These are phyloP conservation scores for Coptodon rendalli DNA, from an alignment of 2,113 vertebrate species.

Conservation along the genomic window DNA sequence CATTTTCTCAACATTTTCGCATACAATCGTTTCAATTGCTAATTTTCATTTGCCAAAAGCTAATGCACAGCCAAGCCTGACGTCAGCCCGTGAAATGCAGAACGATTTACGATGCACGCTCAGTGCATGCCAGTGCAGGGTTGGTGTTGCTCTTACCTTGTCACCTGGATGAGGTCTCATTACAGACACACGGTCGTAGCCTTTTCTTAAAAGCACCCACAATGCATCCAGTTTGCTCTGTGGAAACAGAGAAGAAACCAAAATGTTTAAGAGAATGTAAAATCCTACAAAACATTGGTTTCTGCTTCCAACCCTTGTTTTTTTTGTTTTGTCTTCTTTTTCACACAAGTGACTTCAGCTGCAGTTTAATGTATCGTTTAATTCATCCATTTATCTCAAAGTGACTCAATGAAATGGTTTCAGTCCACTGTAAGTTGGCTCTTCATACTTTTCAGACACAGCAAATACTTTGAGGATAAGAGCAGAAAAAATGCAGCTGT, in stretches of 20 bases:
- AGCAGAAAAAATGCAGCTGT: slow-evolving; percentile 48
- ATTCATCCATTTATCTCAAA: background rate
- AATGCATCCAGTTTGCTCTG: slow-evolving; percentile 93
- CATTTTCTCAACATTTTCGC: slow-evolving; percentile 1
- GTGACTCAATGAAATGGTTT: background rate
- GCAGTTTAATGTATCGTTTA: background rate
- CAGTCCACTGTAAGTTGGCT: background rate
- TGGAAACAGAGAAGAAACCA: slow-evolving; percentile 9
- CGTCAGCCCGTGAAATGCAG: background rate
- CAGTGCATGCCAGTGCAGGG: background rate
- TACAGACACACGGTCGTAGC: slow-evolving; percentile 92
- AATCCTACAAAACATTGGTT: background rate
- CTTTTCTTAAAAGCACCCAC: slow-evolving; percentile 89
- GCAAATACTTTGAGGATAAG: slow-evolving; percentile 37
- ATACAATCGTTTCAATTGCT: background rate
- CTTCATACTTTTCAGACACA: slow-evolving; percentile 18
- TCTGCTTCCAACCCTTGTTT: background rate
- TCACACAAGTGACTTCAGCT: background rate
- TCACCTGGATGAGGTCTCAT: slow-evolving; percentile 97
- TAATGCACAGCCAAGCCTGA: background rate
- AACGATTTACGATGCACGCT: background rate
- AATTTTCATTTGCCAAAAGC: background rate
- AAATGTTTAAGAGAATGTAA: background rate
- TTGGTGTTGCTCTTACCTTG: slow-evolving; percentile 77
- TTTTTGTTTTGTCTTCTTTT: background rate